Conservation (phyloP, 2,888 invertebrate species). For the Morpho helenor region DNA sequence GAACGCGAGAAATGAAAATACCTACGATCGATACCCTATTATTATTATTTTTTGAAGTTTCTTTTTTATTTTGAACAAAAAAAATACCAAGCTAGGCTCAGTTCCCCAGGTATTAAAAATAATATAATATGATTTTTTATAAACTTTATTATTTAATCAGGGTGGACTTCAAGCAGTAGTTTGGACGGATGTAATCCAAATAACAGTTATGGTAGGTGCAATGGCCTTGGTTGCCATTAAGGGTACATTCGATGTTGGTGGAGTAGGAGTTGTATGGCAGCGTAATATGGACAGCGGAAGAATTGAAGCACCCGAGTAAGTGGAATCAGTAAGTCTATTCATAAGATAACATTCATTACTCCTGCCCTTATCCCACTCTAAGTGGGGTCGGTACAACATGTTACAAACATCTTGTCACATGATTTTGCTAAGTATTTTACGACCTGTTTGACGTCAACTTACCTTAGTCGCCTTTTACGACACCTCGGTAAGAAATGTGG, state of each 20-base stretch:
- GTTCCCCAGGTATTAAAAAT: too few species aligned
- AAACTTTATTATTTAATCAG: constrained; percentile 48
- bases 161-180: constrained; percentile 90
- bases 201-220: constrained; percentile 86
- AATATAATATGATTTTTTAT: background rate
- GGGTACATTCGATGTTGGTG: constrained; percentile 86
- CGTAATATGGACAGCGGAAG: constrained; percentile 84
- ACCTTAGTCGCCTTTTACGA: too few species aligned
- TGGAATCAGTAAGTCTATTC: background rate
- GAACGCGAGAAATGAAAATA: too few species aligned
- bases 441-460: too few species aligned
- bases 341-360: background rate
- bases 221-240: constrained; percentile 86
- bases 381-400: too few species aligned
- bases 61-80: too few species aligned
- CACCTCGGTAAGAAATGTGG: too few species aligned
- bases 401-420: too few species aligned
- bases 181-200: constrained; percentile 91
- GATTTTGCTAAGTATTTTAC: too few species aligned
- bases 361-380: background rate
- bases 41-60: too few species aligned
- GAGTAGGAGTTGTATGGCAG: constrained; percentile 81
- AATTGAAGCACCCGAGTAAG: constrained; percentile 79
- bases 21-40: too few species aligned
- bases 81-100: too few species aligned